A percentile compares a stretch with the other conserved stretches of the same genome.
Conservation (phyloP, 1,140 invertebrate species). For the Aphaenogaster ashmeadi region DNA sequence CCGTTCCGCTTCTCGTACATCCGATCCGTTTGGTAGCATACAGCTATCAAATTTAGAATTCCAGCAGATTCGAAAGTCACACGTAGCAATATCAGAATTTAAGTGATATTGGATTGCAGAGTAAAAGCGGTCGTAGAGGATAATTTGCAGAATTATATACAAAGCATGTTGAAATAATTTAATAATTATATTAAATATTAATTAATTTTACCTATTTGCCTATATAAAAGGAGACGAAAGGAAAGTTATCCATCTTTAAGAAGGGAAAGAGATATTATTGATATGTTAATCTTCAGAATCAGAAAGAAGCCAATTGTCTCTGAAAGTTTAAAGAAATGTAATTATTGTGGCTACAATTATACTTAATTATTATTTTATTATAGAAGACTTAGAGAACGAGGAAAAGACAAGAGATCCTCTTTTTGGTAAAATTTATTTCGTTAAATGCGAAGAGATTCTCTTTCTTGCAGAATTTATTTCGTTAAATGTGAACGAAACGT, state of each 20-base stretch:
- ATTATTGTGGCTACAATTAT: background rate
- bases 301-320: too few relatives aligned
- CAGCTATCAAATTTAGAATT: conserved; percentile 35
- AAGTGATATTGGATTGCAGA: background rate
- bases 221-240: background rate
- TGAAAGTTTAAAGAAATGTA: background rate
- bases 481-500: background rate
- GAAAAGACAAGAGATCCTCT: background rate
- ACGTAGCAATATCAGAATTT: background rate
- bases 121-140: background rate
- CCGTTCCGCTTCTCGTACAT: conserved; percentile 34
- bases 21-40: conserved; percentile 9
- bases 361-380: conserved; percentile 10
- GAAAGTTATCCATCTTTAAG: background rate
- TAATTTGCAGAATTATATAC: background rate
- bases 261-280: background rate
- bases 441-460: background rate
- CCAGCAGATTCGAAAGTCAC: conserved; percentile 24
- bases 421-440: background rate
- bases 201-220: background rate
- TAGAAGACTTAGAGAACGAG: background rate
- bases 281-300: background rate
- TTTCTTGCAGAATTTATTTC: background rate
- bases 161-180: background rate
- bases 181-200: conserved; percentile 7